phyloP scores from a whole-genome alignment of 92 coral and sea anemone genomes.

The Parazoanthus darwini region DNA sequence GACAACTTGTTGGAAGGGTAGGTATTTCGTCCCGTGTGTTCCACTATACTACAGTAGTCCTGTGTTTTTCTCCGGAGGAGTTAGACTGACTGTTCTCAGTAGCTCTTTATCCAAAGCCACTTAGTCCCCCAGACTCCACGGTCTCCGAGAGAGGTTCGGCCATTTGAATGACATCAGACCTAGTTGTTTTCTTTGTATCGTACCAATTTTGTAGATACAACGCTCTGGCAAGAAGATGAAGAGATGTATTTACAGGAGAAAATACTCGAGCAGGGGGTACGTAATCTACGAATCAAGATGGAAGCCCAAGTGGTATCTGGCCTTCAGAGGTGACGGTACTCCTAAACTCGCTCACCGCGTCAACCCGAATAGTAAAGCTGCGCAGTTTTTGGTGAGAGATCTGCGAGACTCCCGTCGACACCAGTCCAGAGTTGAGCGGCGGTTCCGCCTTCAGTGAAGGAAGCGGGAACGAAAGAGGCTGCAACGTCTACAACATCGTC shows the following conservation, averaged over 20 bases:
- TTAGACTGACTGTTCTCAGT: too few relatives aligned
- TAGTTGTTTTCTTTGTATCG: too few relatives aligned
- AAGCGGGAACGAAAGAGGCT: too few relatives aligned
- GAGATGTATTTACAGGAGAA: constrained; percentile 17
- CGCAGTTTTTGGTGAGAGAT: constrained; percentile 25
- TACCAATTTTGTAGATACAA: not conserved
- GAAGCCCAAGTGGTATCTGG: constrained; percentile 14
- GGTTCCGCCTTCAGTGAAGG: not conserved
- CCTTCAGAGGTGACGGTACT: constrained; percentile 20
- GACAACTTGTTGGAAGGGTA: constrained; percentile 15
- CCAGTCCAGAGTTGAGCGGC: not conserved
- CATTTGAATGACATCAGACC: too few relatives aligned
- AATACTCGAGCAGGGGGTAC: constrained; percentile 6
- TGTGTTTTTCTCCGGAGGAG: too few relatives aligned
- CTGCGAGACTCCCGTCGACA: not conserved
- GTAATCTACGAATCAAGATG: constrained; percentile 2
- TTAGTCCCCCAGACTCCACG: too few relatives aligned
- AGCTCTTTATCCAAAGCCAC: too few relatives aligned
- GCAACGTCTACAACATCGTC: too few relatives aligned
- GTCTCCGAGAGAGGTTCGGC: too few relatives aligned
- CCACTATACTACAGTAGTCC: too few relatives aligned
- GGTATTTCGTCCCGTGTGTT: not conserved
- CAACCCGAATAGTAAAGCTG: not conserved
- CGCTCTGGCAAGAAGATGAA: constrained; percentile 24
- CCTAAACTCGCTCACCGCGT: constrained; percentile 5